Evolutionary conservation across 2,797 vertebrate genomes (phyloP).

Genomic region (Sitta carolinensis): DNA sequence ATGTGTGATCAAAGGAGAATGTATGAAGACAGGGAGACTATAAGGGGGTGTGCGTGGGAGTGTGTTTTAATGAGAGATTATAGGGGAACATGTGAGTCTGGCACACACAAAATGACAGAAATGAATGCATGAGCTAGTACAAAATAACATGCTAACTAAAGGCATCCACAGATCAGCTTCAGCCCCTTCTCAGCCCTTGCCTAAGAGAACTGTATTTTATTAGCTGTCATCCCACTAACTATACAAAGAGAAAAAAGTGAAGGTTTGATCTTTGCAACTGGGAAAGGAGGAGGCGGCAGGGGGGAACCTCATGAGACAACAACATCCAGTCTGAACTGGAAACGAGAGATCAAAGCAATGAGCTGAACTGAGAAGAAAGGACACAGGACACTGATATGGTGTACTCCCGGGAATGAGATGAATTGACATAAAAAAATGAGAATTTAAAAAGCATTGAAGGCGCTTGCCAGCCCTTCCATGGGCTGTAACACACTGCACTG

Average conservation of each 20-base stretch:
- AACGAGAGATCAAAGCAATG: constrained; percentile 19
- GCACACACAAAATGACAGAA: constrained; percentile 12
- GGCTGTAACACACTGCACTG: neutral
- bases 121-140: neutral
- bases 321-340: neutral
- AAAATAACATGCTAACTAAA: constrained; percentile 1
- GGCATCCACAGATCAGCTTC: neutral
- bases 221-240: neutral
- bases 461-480: neutral
- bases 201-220: neutral
- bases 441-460: neutral
- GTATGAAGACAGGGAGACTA: neutral
- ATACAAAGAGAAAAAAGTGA: neutral
- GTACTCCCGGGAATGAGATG: neutral
- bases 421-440: neutral
- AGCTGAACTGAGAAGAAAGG: neutral
- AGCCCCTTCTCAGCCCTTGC: neutral
- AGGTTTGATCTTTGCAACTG: neutral
- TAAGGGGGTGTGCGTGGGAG: neutral
- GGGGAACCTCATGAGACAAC: neutral
- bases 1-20: constrained; percentile 21
- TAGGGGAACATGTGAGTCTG: neutral
- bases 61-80: constrained; percentile 18
- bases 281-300: neutral
- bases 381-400: neutral